phyloP scores from a whole-genome alignment of 1,140 invertebrate species.

The Planococcus citri region DNA sequence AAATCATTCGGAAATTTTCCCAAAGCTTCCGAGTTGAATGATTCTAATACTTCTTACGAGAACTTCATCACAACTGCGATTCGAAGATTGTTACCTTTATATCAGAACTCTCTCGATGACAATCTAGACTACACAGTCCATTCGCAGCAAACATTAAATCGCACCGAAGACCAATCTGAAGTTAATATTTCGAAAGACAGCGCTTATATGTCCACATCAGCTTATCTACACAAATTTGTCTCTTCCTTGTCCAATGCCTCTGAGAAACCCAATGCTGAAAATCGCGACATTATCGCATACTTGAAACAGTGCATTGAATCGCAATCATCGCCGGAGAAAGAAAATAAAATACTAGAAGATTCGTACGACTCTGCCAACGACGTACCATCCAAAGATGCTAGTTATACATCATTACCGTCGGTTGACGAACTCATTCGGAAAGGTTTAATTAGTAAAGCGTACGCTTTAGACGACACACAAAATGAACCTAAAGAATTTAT shows the following conservation, averaged over 20 bases:
- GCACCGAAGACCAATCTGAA: background rate
- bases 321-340: background rate
- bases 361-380: background rate
- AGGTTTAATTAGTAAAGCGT: background rate
- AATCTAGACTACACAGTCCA: background rate
- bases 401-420: background rate
- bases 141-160: background rate
- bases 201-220: background rate
- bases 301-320: too few species aligned
- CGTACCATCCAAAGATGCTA: background rate
- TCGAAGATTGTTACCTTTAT: background rate
- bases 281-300: background rate
- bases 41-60: background rate
- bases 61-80: background rate
- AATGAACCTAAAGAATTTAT: background rate
- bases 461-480: background rate
- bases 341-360: too few species aligned
- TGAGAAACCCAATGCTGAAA: background rate
- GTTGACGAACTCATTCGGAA: background rate
- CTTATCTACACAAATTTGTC: background rate
- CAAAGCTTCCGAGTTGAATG: background rate
- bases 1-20: background rate
- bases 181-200: background rate
- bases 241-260: background rate
- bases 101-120: slow-evolving; percentile 7